Conservation (phyloP, 2,113 vertebrate genomes). For the Tyrannus savana region DNA sequence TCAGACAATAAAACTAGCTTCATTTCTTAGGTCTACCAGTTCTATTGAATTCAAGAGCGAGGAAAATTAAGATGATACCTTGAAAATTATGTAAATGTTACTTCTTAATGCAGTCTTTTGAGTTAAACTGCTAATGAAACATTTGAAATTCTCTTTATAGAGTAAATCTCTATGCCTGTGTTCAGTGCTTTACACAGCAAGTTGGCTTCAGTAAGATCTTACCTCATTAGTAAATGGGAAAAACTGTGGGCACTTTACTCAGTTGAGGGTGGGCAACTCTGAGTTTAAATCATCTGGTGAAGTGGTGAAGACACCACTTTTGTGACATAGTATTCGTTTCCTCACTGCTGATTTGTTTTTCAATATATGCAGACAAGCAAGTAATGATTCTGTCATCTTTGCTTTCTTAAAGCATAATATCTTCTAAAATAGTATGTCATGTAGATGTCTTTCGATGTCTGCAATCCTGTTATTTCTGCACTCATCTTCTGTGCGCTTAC, state of each 20-base stretch:
- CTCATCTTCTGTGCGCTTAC: background rate
- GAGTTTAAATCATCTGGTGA: background rate
- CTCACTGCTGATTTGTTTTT: background rate
- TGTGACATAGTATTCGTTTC: background rate
- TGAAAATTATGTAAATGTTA: background rate
- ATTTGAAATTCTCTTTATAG: background rate
- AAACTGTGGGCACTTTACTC: background rate
- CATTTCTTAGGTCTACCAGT: background rate
- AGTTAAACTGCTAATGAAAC: background rate
- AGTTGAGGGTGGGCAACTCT: background rate
- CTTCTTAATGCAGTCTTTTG: background rate
- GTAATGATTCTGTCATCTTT: background rate
- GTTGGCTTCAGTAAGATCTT: background rate
- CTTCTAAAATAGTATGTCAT: background rate
- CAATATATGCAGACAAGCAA: background rate
- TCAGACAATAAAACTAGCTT: background rate
- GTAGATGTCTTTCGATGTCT: background rate
- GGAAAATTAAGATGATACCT: background rate
- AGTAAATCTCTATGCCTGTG: background rate
- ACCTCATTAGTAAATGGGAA: background rate
- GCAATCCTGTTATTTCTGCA: background rate
- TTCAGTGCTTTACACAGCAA: background rate
- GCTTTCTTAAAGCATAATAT: background rate
- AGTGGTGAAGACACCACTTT: background rate
- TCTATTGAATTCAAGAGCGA: background rate